These are phyloP conservation scores for Rachycentron canadum DNA, from an alignment of 2,797 vertebrate genomes.

Conservation along the genomic window DNA sequence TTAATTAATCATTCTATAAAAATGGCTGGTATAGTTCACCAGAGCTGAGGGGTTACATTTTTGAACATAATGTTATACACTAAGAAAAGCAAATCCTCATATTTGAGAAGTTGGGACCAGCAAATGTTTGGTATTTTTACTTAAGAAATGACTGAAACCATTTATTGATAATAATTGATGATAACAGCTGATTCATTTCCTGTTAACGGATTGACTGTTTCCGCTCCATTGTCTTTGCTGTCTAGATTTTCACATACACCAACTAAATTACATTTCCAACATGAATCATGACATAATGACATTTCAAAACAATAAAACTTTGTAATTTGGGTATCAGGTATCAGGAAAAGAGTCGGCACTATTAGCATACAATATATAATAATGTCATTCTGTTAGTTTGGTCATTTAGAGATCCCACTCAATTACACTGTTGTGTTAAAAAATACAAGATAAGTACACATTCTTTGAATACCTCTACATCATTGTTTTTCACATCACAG, in stretches of 20 bases:
- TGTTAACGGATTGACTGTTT: not conserved
- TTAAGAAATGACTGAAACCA: not conserved
- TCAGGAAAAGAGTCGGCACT: too few relatives aligned
- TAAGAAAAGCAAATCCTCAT: not conserved
- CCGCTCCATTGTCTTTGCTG: not conserved
- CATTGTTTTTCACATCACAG: slow-evolving; percentile 11
- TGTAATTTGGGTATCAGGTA: too few relatives aligned
- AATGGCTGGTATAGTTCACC: not conserved
- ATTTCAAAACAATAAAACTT: too few relatives aligned
- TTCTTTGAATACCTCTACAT: not conserved
- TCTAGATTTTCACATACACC: not conserved
- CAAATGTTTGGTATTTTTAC: not conserved
- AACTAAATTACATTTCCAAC: not conserved
- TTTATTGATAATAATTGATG: not conserved
- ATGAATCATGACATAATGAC: too few relatives aligned
- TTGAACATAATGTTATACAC: not conserved
- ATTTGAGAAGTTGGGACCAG: not conserved
- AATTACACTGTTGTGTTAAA: not conserved
- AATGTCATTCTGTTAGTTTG: not conserved
- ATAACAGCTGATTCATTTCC: not conserved
- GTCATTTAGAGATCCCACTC: not conserved
- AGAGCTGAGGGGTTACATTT: not conserved
- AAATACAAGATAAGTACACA: not conserved
- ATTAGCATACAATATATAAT: too few relatives aligned
- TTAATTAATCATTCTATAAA: not conserved